Evolutionary conservation across 2,113 vertebrate species (phyloP).

Genomic region (Baryphthengus martii): DNA sequence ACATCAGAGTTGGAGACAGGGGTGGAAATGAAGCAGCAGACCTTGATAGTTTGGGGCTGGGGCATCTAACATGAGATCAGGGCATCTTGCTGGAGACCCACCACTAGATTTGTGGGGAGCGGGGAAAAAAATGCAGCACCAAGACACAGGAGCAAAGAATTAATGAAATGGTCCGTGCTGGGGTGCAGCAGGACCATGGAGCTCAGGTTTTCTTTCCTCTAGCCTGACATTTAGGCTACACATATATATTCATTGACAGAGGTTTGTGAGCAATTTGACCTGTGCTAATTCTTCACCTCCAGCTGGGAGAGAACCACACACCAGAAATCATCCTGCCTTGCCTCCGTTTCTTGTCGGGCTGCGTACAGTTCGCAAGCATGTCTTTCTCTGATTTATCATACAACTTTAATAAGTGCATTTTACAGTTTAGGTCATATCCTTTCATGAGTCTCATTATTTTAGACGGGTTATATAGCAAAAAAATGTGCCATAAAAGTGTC

Average conservation of each 20-base stretch:
- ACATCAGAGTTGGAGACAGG: neutral
- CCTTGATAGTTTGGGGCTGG: neutral
- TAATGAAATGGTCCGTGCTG: neutral
- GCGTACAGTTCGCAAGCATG: neutral
- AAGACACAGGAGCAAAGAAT: neutral
- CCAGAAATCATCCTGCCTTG: neutral
- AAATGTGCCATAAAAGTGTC: slow-evolving; percentile 34
- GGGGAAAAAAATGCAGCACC: neutral
- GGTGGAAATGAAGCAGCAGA: neutral
- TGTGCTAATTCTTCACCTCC: neutral
- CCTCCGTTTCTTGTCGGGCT: neutral
- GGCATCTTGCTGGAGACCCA: neutral
- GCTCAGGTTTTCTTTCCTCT: neutral
- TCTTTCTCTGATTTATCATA: slow-evolving; percentile 45
- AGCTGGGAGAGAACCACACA: neutral
- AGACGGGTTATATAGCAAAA: slow-evolving; percentile 33
- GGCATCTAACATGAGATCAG: fast-evolving
- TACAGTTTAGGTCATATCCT: slow-evolving; percentile 47
- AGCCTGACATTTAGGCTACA: neutral
- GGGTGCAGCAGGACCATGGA: neutral
- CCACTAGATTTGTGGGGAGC: neutral
- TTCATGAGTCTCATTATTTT: slow-evolving; percentile 62
- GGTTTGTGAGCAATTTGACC: slow-evolving; percentile 18
- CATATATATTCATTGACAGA: neutral
- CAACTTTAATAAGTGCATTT: slow-evolving; percentile 53